A percentile compares a stretch with the other conserved stretches of the same genome.
Evolutionary conservation across 2,113 vertebrate species (phyloP).

Genomic region (Octodon degus): DNA sequence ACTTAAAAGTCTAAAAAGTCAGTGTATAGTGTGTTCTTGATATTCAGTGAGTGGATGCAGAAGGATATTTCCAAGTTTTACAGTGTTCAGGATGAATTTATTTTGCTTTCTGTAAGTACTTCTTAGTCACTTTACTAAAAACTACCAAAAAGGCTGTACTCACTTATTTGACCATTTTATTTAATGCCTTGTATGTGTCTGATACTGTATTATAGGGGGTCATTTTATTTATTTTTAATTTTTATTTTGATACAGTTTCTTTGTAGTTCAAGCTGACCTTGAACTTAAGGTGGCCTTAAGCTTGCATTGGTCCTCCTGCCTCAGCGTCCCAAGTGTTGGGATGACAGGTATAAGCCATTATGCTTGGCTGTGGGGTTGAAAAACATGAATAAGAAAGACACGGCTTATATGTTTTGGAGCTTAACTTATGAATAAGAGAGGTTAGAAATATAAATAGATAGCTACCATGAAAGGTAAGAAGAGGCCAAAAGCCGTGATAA

Average conservation of each 20-base stretch:
- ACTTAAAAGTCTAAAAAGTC: not conserved
- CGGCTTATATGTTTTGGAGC: not conserved
- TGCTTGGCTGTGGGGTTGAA: not conserved
- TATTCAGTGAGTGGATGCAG: not conserved
- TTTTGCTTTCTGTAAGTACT: not conserved
- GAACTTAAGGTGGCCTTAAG: not conserved
- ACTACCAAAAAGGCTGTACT: not conserved
- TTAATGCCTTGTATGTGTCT: not conserved
- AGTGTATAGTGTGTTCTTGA: not conserved
- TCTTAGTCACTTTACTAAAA: constrained; percentile 10
- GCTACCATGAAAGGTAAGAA: not conserved
- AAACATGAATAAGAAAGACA: not conserved
- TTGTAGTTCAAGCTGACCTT: not conserved
- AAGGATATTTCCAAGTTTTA: not conserved
- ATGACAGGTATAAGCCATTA: not conserved
- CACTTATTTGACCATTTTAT: not conserved
- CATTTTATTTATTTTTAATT: not conserved
- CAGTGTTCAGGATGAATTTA: not conserved
- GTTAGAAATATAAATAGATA: not conserved
- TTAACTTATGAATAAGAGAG: not conserved
- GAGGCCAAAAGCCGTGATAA: not conserved
- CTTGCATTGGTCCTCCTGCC: not conserved
- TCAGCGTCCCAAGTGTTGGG: not conserved
- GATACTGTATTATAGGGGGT: not conserved
- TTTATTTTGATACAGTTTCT: not conserved